These are phyloP conservation scores for Crossaster papposus DNA, from an alignment of 53 echinoderm and acorn worm genomes.

Conservation along the genomic window DNA sequence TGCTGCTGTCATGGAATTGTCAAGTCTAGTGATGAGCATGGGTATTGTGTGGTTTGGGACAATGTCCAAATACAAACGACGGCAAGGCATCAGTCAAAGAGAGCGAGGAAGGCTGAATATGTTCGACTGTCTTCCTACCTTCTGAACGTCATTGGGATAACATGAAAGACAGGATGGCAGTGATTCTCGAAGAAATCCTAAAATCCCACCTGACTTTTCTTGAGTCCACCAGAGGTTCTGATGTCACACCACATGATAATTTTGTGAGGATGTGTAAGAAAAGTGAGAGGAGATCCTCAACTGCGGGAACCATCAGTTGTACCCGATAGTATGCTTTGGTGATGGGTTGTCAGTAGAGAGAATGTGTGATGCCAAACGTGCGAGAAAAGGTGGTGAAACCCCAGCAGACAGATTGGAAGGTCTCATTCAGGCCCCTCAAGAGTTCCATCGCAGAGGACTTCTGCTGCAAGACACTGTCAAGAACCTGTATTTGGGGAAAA, in stretches of 20 bases:
- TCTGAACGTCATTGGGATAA: background rate
- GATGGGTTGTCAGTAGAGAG: conserved; percentile 56
- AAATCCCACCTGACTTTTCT: conserved; percentile 13
- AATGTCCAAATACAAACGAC: conserved; percentile 30
- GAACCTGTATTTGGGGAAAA: conserved; percentile 28
- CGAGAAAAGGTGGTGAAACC: conserved; percentile 37
- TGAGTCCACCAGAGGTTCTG: background rate
- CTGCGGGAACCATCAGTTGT: background rate
- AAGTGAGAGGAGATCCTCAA: conserved; percentile 11
- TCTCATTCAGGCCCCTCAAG: conserved; percentile 48
- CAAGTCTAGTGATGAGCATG: background rate
- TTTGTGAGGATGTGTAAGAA: too few species aligned
- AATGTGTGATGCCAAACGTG: conserved; percentile 33
- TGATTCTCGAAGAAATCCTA: background rate
- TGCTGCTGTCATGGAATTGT: too few species aligned
- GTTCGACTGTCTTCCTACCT: background rate
- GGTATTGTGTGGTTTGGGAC: conserved; percentile 25
- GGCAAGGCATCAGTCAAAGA: conserved; percentile 39
- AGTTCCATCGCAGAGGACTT: conserved; percentile 51
- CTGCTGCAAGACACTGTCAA: conserved; percentile 58
- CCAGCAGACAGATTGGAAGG: conserved; percentile 43
- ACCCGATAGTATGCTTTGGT: conserved; percentile 24
- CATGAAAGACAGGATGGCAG: background rate
- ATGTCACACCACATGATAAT: background rate
- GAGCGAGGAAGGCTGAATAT: background rate